These are phyloP conservation scores for Coenonympha glycerion DNA, from an alignment of 2,888 invertebrate genomes.

Conservation along the genomic window DNA sequence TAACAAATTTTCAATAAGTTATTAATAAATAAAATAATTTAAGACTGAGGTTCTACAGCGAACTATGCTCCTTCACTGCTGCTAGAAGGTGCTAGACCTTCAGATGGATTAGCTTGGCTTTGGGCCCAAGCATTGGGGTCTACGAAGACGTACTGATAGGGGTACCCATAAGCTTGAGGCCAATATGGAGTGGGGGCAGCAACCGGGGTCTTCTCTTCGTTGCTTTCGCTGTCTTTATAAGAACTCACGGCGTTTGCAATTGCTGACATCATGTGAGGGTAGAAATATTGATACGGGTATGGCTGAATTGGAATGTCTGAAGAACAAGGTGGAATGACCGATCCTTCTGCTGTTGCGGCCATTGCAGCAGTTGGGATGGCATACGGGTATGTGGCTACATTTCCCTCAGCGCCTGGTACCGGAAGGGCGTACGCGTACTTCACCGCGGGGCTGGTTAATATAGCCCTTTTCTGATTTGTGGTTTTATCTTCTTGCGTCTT, in stretches of 20 bases:
- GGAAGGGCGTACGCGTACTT: conserved; percentile 55
- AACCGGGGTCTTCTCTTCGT: conserved; percentile 38
- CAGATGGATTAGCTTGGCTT: conserved; percentile 33
- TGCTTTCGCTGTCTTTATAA: conserved; percentile 45
- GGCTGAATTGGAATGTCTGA: conserved; percentile 36
- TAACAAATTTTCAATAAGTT: no score
- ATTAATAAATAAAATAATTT: background rate
- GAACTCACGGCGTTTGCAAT: conserved; percentile 51
- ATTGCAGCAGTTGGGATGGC: conserved; percentile 38
- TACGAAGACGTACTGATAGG: conserved; percentile 59
- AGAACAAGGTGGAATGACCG: conserved; percentile 31
- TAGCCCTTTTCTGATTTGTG: conserved; percentile 47
- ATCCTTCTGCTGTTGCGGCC: conserved; percentile 35
- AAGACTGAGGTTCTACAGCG: background rate
- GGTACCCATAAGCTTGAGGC: conserved; percentile 51
- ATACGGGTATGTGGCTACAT: conserved; percentile 42
- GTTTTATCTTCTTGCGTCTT: conserved; percentile 39
- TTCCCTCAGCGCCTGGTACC: conserved; percentile 36
- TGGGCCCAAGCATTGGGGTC: conserved; percentile 56
- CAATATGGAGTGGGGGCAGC: conserved; percentile 43
- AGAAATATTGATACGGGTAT: conserved; percentile 54
- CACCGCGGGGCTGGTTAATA: conserved; percentile 41
- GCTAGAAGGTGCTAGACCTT: conserved; percentile 31
- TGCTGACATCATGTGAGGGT: conserved; percentile 60
- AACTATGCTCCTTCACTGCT: conserved; percentile 24